Conservation (phyloP, 2,888 invertebrate genomes). For the Periphyllus acericola region DNA sequence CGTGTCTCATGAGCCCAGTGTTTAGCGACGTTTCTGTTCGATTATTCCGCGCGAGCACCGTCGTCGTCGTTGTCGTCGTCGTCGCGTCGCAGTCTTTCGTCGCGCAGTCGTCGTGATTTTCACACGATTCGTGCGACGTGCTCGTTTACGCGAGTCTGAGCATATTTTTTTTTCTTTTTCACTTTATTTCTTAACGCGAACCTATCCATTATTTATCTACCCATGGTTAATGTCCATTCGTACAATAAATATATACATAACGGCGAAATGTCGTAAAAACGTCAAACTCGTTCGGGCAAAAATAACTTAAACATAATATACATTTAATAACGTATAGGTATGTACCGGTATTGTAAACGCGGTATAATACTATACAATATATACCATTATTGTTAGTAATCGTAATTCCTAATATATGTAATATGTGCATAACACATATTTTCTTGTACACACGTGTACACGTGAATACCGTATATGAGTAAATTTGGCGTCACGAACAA, state of each 20-base stretch:
- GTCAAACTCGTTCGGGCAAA: neutral
- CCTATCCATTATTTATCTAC: neutral
- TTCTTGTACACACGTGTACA: too few relatives aligned
- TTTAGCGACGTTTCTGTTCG: neutral
- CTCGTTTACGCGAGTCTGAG: neutral
- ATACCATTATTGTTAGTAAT: too few relatives aligned
- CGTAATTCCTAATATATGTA: too few relatives aligned
- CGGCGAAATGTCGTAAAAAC: constrained; percentile 7
- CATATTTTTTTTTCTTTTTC: neutral
- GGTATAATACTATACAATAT: too few relatives aligned
- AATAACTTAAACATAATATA: neutral
- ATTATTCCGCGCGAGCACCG: constrained; percentile 20
- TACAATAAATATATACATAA: neutral
- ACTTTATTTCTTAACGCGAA: neutral
- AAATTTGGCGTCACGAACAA: too few relatives aligned
- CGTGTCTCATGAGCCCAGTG: neutral
- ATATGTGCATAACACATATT: too few relatives aligned
- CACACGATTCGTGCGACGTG: neutral
- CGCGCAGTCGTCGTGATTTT: neutral
- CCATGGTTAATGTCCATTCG: neutral
- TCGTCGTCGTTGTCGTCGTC: too few relatives aligned
- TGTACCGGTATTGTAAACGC: too few relatives aligned
- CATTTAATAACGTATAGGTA: too few relatives aligned
- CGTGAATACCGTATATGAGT: too few relatives aligned
- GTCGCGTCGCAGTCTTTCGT: too few relatives aligned